A percentile compares a stretch with the other conserved stretches of the same genome.
These are phyloP conservation scores for Neogobius melanostomus DNA, from an alignment of 2,113 vertebrate genomes.

Conservation along the genomic window DNA sequence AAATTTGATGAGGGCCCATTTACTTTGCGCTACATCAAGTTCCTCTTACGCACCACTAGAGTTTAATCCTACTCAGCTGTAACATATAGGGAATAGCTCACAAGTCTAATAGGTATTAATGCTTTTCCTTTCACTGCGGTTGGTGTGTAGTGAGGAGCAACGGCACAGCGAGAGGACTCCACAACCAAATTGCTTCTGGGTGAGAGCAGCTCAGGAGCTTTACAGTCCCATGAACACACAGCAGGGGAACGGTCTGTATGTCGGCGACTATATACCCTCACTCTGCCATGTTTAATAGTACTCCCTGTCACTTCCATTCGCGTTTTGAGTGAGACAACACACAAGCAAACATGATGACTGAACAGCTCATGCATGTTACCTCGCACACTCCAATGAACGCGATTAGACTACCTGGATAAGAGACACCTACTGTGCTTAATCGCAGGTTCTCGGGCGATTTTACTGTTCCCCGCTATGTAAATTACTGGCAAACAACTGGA, in stretches of 20 bases:
- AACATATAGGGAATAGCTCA: constrained; percentile 7
- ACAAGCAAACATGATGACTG: constrained; percentile 40
- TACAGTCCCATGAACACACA: constrained; percentile 62
- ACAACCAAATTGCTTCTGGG: constrained; percentile 52
- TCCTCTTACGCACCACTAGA: constrained; percentile 5
- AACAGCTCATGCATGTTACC: constrained; percentile 40
- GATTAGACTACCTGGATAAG: constrained; percentile 49
- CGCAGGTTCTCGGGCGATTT: constrained; percentile 47
- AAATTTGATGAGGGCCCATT: not conserved
- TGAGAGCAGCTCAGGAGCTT: constrained; percentile 51
- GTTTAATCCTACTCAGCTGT: not conserved
- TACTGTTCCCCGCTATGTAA: constrained; percentile 35
- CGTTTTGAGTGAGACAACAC: constrained; percentile 39
- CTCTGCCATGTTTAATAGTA: constrained; percentile 56
- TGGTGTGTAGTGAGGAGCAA: constrained; percentile 31
- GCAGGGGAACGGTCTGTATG: constrained; percentile 49
- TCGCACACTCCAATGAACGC: constrained; percentile 35
- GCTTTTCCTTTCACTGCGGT: constrained; percentile 11
- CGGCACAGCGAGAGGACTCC: constrained; percentile 43
- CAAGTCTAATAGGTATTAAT: constrained; percentile 36
- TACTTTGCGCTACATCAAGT: constrained; percentile 1
- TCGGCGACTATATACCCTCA: constrained; percentile 55
- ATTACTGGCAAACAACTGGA: constrained; percentile 15
- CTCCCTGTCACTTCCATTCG: constrained; percentile 43
- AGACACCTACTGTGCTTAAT: constrained; percentile 60